Percentiles rank a stretch among this genome's conserved stretches.
phyloP scores from a whole-genome alignment of 2,888 invertebrate genomes.

The Calliopum simillimum region DNA sequence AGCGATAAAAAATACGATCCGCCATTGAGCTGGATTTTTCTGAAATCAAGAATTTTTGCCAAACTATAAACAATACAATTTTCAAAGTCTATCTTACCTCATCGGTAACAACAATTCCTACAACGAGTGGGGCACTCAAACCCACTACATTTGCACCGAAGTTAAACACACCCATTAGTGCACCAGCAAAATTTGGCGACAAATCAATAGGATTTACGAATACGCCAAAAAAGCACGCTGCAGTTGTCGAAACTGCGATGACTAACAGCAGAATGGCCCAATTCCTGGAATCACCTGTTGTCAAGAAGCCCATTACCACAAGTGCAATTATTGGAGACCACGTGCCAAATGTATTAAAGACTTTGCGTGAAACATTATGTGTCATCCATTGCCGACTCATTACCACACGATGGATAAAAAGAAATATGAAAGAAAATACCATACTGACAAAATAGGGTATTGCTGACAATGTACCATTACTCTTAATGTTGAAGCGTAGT shows the following conservation, averaged over 20 bases:
- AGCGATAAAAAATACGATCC: no score
- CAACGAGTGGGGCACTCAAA: no score
- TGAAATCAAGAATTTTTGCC: not conserved
- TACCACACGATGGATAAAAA: no score
- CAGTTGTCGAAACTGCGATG: conserved; percentile 78
- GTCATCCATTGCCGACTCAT: conserved; percentile 43
- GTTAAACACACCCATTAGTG: conserved; percentile 85
- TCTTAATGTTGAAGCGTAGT: no score
- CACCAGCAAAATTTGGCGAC: conserved; percentile 83
- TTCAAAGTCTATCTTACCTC: not conserved
- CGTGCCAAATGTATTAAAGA: conserved; percentile 70
- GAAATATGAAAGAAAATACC: no score
- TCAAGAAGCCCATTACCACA: conserved; percentile 71
- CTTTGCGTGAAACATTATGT: conserved; percentile 60
- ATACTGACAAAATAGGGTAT: no score
- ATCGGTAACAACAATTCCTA: no score
- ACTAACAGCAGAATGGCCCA: conserved; percentile 74
- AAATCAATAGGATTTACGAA: conserved; percentile 85
- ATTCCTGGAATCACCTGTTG: conserved; percentile 47
- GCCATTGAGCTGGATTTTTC: not conserved
- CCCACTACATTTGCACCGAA: conserved; percentile 59
- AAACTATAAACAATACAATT: not conserved
- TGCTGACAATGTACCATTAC: no score
- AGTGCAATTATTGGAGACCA: conserved; percentile 76
- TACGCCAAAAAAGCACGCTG: conserved; percentile 78